Evolutionary conservation across 2,888 invertebrate genomes (phyloP).

Genomic region (Rhopalosiphum nymphaeae): DNA sequence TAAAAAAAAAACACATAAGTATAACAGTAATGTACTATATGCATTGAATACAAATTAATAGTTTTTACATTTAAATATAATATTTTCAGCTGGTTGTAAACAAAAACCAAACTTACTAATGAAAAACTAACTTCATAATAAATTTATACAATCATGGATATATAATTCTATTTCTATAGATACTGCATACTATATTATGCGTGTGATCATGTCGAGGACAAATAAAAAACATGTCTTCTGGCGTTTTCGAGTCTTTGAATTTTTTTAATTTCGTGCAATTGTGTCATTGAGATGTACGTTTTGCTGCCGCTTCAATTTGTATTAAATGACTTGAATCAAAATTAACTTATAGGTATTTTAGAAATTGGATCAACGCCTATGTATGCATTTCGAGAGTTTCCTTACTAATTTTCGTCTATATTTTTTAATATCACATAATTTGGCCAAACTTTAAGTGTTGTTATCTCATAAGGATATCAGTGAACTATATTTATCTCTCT

Average conservation of each 20-base stretch:
- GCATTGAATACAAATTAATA: no score
- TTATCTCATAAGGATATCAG: background rate
- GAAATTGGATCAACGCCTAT: background rate
- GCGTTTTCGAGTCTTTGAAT: background rate
- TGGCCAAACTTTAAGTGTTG: background rate
- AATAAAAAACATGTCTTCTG: background rate
- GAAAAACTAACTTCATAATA: no score
- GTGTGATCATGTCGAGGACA: background rate
- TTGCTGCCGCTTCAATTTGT: background rate
- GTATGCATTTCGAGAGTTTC: background rate
- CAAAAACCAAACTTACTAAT: no score
- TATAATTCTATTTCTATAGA: no score
- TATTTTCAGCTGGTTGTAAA: no score
- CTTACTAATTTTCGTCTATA: background rate
- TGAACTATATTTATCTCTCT: background rate
- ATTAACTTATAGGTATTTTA: background rate
- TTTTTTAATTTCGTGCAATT: background rate
- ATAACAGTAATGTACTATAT: no score
- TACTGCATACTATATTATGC: background rate
- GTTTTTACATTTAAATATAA: no score
- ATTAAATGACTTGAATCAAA: background rate
- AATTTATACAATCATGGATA: no score
- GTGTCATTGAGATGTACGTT: background rate
- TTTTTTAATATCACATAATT: background rate
- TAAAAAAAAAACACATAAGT: no score